Evolutionary conservation across 2,113 vertebrate genomes (phyloP).

Genomic region (Rhea pennata): DNA sequence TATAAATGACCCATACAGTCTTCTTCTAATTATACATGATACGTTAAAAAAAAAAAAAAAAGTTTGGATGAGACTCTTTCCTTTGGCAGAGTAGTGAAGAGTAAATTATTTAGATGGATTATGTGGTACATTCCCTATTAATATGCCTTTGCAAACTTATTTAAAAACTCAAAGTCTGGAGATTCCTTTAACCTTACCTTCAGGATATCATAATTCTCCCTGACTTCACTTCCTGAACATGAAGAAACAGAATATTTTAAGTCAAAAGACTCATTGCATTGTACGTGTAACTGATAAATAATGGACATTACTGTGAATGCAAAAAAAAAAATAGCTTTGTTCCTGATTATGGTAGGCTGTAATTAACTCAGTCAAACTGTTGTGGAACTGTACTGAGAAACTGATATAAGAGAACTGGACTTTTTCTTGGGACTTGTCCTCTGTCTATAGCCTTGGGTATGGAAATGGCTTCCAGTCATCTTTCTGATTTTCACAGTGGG

Average conservation of each 20-base stretch:
- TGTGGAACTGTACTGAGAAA: background rate
- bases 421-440: background rate
- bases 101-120: conserved; percentile 45
- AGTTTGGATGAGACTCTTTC: conserved; percentile 26
- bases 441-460: background rate
- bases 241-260: conserved; percentile 3
- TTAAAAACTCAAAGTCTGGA: background rate
- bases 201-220: conserved; percentile 23
- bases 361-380: background rate
- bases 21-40: conserved; percentile 14
- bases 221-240: background rate
- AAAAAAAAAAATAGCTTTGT: background rate
- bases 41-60: background rate
- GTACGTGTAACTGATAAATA: background rate
- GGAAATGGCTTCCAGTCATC: background rate
- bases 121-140: background rate
- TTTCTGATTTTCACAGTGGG: background rate
- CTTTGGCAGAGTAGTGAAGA: conserved; percentile 18
- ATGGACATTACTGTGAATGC: background rate
- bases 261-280: background rate
- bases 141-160: conserved; percentile 9
- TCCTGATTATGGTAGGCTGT: background rate
- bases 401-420: background rate
- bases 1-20: conserved; percentile 30
- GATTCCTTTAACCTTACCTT: background rate